Base-by-base conservation (phyloP, 2,888 invertebrate genomes). In the Dusona sp. region DNA sequence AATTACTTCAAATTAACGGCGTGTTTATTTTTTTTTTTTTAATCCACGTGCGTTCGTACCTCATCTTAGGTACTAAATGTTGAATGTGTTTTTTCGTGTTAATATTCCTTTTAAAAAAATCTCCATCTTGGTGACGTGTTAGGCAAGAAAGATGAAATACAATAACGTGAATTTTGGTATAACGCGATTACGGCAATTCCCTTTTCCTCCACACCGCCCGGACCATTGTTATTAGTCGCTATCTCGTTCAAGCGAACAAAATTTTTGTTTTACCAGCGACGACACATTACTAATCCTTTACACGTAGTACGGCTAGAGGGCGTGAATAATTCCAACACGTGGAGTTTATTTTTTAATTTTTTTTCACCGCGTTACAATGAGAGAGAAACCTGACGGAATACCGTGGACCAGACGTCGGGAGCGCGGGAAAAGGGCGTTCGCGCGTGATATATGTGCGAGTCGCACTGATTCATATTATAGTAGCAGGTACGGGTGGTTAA, bases 391-490 rank as follows among this genome's bases (percentile, higher is more conserved):
- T 80, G 83, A 85, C 74, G 67, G 75, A 84, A 84, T 54, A 74
- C 45, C 54, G 82, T 22, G 67, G 22, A 78, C 61, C 64, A 78
- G 77, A 70, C 61, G 81, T 25, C 16, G 81, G 65, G 70, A 73
- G 54, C 29, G 73, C 19, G 73, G 51, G 57, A 65, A 72, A 67
- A 83, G 33, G 33, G 70, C 70, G 61, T 73, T 72, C 65, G 16
- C 25, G 86, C 77, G 48, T 48, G 79, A 89, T 88, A 84, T 83
- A 84, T 70, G 84, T 70, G 75, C 83, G 88, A 82, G 79, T 77
- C 87, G 79, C 87, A 88, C 89, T 92, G 92, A 93, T 92, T 93
- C 93, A 93, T 89, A 70, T 70, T 77, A 64, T 29, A 82, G 88
- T 70, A 29, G 72, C 87, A 85, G 89, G 89, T 85, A 91, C 90